Percentiles rank a stretch among this genome's conserved stretches.
Conservation (phyloP, 2,797 vertebrate genomes). For the Chrysocyon brachyurus region DNA sequence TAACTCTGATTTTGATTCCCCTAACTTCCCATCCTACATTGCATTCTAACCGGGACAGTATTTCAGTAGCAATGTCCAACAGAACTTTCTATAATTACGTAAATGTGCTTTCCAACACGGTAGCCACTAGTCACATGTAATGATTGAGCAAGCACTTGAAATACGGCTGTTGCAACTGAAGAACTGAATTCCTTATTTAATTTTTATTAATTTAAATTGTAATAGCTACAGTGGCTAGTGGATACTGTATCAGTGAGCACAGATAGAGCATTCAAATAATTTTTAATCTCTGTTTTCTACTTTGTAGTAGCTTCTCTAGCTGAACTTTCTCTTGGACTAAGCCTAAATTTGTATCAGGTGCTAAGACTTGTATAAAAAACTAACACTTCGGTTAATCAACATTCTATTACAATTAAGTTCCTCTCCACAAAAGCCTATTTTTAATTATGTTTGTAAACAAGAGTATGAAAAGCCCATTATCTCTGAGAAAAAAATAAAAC, state of each 20-base stretch:
- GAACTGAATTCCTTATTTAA: not conserved
- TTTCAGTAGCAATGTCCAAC: not conserved
- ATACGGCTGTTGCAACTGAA: not conserved
- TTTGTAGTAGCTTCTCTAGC: not conserved
- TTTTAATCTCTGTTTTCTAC: not conserved
- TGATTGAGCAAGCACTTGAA: not conserved
- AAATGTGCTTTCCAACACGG: not conserved
- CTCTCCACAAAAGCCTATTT: constrained; percentile 67
- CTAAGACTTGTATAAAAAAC: constrained; percentile 34
- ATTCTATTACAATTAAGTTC: constrained; percentile 71
- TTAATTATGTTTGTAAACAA: constrained; percentile 79
- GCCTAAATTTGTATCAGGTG: constrained; percentile 42
- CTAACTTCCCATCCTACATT: not conserved
- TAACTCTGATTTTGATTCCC: not conserved
- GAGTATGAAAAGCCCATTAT: constrained; percentile 77
- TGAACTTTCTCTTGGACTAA: constrained; percentile 43
- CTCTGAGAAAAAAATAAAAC: constrained; percentile 49
- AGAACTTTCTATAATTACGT: not conserved
- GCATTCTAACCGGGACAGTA: not conserved
- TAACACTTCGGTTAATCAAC: constrained; percentile 74
- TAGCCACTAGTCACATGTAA: not conserved
- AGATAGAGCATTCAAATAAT: not conserved
- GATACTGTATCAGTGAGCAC: not conserved
- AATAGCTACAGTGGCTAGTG: not conserved
- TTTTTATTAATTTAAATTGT: constrained; percentile 12